Percentiles rank a stretch among this genome's conserved stretches.
These are phyloP conservation scores for Syrmaticus mikado DNA, from an alignment of 2,113 vertebrate genomes.

Conservation along the genomic window DNA sequence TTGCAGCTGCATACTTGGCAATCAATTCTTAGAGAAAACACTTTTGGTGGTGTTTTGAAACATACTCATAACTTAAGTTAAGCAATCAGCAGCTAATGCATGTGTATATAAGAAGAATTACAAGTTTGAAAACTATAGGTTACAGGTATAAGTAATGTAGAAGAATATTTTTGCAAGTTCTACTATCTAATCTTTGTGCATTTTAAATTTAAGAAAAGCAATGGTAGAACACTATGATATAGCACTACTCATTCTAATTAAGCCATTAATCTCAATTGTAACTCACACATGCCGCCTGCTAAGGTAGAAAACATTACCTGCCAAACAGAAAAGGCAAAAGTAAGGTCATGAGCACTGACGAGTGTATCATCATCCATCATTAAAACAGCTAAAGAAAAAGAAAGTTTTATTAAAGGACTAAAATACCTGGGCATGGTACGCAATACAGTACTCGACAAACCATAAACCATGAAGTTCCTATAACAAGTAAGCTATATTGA, in stretches of 20 bases:
- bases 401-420: neutral
- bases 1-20: neutral
- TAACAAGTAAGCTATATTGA: neutral
- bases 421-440: neutral
- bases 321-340: constrained; percentile 95
- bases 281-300: neutral
- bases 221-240: neutral
- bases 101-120: neutral
- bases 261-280: neutral
- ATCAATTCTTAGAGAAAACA: neutral
- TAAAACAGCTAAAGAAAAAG: constrained; percentile 82
- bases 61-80: neutral
- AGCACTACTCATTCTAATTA: neutral
- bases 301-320: constrained; percentile 83
- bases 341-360: constrained; percentile 90
- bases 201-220: neutral
- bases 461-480: neutral
- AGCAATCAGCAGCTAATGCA: neutral
- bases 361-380: constrained; percentile 96
- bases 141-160: neutral
- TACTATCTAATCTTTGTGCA: neutral
- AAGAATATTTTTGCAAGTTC: neutral
- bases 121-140: neutral
- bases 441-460: neutral
- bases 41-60: neutral